Percentiles rank a stretch among this genome's conserved stretches.
These are phyloP conservation scores for pig (Sus scrofa) DNA, from an alignment of 2,113 vertebrate genomes.

Conservation along the genomic window T2T-Sscrofa CM000824.6:192811001-192811500, in stretches of 20 bases:
- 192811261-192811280: not conserved
- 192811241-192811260: not conserved
- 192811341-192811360: not conserved
- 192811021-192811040: not conserved
- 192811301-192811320: not conserved
- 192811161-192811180: not conserved
- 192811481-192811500: not conserved
- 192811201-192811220: not conserved
- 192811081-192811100: not conserved
- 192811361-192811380: not conserved
- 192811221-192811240: not conserved
- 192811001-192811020: not conserved
- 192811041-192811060: not conserved
- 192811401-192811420: not conserved
- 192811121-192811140: not conserved
- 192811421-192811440: not conserved
- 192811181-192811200: not conserved
- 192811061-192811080: not conserved
- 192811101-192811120: conserved; percentile 15
- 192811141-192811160: not conserved
- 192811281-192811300: not conserved
- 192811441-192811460: not conserved
- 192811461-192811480: not conserved
- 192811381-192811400: not conserved
- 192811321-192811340: not conserved